Conservation (phyloP, 2,888 invertebrate species). For the Morinoia aosen region DNA sequence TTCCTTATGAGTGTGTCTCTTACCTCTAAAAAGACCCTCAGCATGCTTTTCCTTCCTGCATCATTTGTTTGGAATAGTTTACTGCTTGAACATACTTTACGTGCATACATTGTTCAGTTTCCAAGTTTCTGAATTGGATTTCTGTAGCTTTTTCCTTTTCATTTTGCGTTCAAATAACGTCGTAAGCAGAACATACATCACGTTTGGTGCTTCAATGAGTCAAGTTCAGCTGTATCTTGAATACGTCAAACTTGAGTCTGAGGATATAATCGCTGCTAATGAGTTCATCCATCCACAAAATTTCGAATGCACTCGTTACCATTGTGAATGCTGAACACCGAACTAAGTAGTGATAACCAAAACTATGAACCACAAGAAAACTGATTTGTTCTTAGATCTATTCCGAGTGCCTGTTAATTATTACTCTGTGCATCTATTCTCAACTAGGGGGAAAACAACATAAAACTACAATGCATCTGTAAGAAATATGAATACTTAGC, state of each 20-base stretch:
- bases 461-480: too few relatives aligned
- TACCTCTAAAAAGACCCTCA: neutral
- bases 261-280: neutral
- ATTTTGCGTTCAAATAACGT: too few relatives aligned
- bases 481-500: too few relatives aligned
- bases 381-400: too few relatives aligned
- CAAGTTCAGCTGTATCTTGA: neutral
- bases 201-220: too few relatives aligned
- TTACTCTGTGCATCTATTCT: too few relatives aligned
- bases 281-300: neutral
- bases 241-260: neutral
- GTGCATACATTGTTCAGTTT: neutral
- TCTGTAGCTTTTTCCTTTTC: neutral
- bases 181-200: too few relatives aligned
- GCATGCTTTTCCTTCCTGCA: neutral
- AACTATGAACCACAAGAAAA: too few relatives aligned
- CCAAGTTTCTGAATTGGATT: neutral
- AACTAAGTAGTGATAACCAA: too few relatives aligned
- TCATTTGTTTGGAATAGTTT: neutral
- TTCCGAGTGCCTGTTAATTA: too few relatives aligned
- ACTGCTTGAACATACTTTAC: neutral
- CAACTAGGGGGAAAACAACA: too few relatives aligned
- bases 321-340: too few relatives aligned
- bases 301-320: neutral
- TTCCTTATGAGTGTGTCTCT: neutral